These are phyloP conservation scores for Pterostichus madidus DNA, from an alignment of 2,888 invertebrate species.

Conservation along the genomic window DNA sequence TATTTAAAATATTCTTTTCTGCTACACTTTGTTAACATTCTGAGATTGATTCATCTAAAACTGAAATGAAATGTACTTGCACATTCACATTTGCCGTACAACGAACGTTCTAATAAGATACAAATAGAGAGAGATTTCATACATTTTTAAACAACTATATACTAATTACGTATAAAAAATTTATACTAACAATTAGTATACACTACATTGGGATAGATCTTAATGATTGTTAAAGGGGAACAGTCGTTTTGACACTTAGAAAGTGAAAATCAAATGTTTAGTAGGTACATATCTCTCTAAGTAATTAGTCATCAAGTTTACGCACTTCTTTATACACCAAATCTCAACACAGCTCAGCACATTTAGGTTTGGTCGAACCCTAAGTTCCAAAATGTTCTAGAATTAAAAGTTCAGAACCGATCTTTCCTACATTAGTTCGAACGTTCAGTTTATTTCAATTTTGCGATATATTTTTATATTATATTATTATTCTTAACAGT, in stretches of 20 bases:
- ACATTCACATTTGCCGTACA: conserved; percentile 62
- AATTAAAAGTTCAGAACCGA: no score
- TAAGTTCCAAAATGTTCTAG: no score
- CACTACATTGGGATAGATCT: conserved; percentile 32
- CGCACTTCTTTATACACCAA: background rate
- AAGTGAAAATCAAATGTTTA: conserved; percentile 20
- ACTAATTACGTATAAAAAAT: conserved; percentile 66
- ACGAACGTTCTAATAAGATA: conserved; percentile 44
- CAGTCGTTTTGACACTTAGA: conserved; percentile 59
- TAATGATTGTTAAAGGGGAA: conserved; percentile 55
- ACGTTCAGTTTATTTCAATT: no score
- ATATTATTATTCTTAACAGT: no score
- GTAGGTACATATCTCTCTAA: background rate
- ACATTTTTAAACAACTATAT: conserved; percentile 47
- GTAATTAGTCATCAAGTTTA: background rate
- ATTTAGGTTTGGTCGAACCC: no score
- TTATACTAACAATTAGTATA: conserved; percentile 62
- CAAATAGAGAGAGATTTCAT: conserved; percentile 43
- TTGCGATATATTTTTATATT: no score
- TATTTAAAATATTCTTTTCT: conserved; percentile 59
- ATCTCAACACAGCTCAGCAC: no score
- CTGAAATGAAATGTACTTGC: conserved; percentile 9
- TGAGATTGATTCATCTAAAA: conserved; percentile 31
- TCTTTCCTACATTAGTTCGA: no score
- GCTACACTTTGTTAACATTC: conserved; percentile 38